Percentiles rank a stretch among this genome's conserved stretches.
Evolutionary conservation across 1,140 invertebrate genomes (phyloP).

Genomic region (Mamestra configurata): DNA sequence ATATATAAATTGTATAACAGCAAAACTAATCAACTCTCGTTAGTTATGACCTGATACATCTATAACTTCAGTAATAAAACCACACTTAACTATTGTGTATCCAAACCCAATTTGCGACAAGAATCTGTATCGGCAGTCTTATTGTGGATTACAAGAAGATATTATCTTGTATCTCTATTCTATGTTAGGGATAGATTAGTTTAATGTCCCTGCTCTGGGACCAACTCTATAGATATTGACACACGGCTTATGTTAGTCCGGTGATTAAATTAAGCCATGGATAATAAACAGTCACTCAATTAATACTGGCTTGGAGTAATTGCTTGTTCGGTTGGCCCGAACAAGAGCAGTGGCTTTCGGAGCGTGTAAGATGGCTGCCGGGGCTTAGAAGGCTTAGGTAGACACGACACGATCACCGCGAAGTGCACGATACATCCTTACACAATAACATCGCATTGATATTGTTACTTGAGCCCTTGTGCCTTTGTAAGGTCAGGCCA

Average conservation of each 20-base stretch:
- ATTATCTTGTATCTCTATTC: conserved; percentile 11
- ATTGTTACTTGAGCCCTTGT: neutral
- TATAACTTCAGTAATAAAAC: conserved; percentile 20
- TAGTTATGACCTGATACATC: neutral
- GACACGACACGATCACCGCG: conserved; percentile 2
- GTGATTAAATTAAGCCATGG: conserved; percentile 45
- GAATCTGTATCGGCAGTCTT: neutral
- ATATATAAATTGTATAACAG: neutral
- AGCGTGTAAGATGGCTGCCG: conserved; percentile 3
- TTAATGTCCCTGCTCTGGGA: conserved; percentile 19
- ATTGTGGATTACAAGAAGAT: conserved; percentile 20
- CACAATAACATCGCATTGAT: conserved; percentile 4
- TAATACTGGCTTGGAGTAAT: conserved; percentile 30
- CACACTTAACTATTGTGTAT: neutral
- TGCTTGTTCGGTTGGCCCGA: conserved; percentile 6
- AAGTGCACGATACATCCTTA: conserved; percentile 1
- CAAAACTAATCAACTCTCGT: conserved; percentile 2
- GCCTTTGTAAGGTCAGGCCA: conserved; percentile 10
- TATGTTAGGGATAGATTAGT: conserved; percentile 25
- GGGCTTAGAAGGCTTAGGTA: neutral
- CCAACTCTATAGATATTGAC: conserved; percentile 32
- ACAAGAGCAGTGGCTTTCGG: conserved; percentile 11
- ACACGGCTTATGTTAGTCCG: conserved; percentile 29
- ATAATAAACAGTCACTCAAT: conserved; percentile 44
- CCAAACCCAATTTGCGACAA: conserved; percentile 20